A percentile compares a stretch with the other conserved stretches of the same genome.
phyloP scores from a whole-genome alignment of 2,888 invertebrate species.

The Lasioglossum oenotherae region DNA sequence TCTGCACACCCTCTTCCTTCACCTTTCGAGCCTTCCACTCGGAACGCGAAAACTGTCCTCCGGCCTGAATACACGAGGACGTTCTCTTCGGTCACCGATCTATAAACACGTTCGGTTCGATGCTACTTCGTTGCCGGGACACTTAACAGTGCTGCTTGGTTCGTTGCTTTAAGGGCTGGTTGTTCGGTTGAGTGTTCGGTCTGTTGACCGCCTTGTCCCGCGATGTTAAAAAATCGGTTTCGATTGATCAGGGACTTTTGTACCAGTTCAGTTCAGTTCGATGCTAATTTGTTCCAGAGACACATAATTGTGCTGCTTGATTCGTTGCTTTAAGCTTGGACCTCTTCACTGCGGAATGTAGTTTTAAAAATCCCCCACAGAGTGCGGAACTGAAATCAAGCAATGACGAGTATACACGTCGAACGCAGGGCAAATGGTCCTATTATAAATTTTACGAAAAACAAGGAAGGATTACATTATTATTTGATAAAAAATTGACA shows the following conservation, averaged over 20 bases:
- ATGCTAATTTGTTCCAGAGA: not conserved
- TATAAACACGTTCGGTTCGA: not conserved
- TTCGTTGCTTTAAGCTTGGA: not conserved
- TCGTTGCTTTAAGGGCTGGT: not conserved
- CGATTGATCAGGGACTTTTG: too few species aligned
- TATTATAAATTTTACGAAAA: too few species aligned
- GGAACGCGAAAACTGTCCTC: conserved; percentile 15
- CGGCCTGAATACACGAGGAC: not conserved
- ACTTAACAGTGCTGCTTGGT: not conserved
- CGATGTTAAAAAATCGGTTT: too few species aligned
- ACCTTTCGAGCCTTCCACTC: not conserved
- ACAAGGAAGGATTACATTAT: too few species aligned
- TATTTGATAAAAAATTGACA: too few species aligned
- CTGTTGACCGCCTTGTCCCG: too few species aligned
- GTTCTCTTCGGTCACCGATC: not conserved
- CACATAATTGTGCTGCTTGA: not conserved
- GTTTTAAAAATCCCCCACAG: too few species aligned
- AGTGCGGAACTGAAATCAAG: too few species aligned
- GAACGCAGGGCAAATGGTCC: too few species aligned
- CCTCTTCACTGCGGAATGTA: too few species aligned
- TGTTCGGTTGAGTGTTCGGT: not conserved
- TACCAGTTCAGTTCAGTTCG: not conserved
- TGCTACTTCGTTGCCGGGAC: not conserved
- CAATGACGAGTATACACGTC: too few species aligned
- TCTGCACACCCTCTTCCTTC: not conserved